Percentiles rank a stretch among this genome's conserved stretches.
Evolutionary conservation across 2,888 invertebrate genomes (phyloP).

Genomic region (Erynnis tages): DNA sequence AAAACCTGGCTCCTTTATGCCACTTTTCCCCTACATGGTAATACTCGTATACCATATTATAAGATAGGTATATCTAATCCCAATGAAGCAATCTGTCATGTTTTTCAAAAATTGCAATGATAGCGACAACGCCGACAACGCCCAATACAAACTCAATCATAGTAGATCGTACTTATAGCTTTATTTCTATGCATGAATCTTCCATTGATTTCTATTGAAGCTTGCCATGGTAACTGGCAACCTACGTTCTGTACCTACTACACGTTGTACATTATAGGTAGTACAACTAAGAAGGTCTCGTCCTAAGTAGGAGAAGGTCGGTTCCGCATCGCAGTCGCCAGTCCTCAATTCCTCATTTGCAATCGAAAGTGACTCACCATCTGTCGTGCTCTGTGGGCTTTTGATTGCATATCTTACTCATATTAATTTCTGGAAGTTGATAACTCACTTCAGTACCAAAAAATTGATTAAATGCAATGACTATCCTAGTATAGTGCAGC

Average conservation of each 20-base stretch:
- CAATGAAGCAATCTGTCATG: too few relatives aligned
- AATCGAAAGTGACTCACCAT: conserved; percentile 48
- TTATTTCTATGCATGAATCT: not conserved
- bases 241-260: not conserved
- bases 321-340: conserved; percentile 49
- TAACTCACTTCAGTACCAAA: not conserved
- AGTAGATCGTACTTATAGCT: not conserved
- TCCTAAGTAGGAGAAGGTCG: conserved; percentile 42
- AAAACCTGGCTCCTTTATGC: too few relatives aligned
- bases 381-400: conserved; percentile 18
- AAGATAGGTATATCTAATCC: too few relatives aligned
- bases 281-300: conserved; percentile 34
- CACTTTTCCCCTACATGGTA: too few relatives aligned
- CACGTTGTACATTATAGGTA: not conserved
- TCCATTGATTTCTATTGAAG: not conserved
- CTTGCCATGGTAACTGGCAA: not conserved
- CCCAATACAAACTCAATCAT: too few relatives aligned
- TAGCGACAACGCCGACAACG: too few relatives aligned
- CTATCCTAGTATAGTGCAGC: too few relatives aligned
- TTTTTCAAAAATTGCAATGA: too few relatives aligned
- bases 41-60: too few relatives aligned
- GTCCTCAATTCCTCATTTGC: conserved; percentile 51
- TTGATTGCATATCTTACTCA: conserved; percentile 22
- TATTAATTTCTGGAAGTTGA: conserved; percentile 6
- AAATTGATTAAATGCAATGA: conserved; percentile 21